Evolutionary conservation across 1,140 invertebrate genomes (phyloP).

Genomic region (Linepithema humile): DNA sequence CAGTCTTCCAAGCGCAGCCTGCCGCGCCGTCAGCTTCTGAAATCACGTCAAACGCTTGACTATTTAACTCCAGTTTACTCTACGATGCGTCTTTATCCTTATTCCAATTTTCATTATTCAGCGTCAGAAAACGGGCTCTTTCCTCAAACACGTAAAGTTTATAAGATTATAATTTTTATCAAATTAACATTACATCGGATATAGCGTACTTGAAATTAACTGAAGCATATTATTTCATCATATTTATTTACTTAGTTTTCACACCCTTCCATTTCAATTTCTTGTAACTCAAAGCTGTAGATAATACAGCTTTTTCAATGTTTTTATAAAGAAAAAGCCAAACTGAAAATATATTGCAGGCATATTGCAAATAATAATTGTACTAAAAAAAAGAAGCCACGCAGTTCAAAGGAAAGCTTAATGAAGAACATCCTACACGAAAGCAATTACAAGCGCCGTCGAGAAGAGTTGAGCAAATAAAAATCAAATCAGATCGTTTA

Average conservation of each 20-base stretch:
- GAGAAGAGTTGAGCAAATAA: neutral
- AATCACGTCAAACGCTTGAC: constrained; percentile 36
- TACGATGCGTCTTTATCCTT: neutral
- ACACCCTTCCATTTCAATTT: too few species aligned
- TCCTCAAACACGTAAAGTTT: neutral
- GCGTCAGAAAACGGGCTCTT: neutral
- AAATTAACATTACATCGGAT: too few species aligned
- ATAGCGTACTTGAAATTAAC: too few species aligned
- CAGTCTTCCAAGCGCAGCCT: constrained; percentile 29
- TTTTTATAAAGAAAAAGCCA: neutral
- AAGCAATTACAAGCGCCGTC: neutral
- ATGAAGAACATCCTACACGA: neutral
- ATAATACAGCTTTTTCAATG: too few species aligned
- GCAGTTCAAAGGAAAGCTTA: neutral
- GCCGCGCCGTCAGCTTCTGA: constrained; percentile 23
- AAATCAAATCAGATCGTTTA: neutral
- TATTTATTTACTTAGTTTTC: too few species aligned
- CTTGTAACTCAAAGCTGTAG: too few species aligned
- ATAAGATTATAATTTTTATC: neutral
- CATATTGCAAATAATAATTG: too few species aligned
- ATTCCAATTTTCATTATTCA: neutral
- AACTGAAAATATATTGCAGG: too few species aligned
- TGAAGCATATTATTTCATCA: too few species aligned
- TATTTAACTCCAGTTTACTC: constrained; percentile 29
- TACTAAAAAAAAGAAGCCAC: too few species aligned